These are phyloP conservation scores for Zygaena filipendulae DNA, from an alignment of 2,888 invertebrate genomes.

Conservation along the genomic window DNA sequence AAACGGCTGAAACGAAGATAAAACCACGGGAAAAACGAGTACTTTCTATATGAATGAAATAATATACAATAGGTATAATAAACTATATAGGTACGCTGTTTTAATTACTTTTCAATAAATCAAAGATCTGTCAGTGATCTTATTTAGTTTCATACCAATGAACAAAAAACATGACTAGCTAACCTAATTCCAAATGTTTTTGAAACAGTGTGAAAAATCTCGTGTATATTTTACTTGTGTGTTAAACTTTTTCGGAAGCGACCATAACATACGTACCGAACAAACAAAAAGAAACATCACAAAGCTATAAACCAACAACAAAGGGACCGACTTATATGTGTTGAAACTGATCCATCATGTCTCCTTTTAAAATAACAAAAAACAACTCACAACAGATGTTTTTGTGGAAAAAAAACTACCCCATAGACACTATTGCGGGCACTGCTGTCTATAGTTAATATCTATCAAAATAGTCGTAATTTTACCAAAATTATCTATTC, in stretches of 20 bases:
- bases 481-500: slow-evolving; percentile 48
- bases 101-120: no score
- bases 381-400: slow-evolving; percentile 66
- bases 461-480: slow-evolving; percentile 58
- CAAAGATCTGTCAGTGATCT: no score
- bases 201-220: no score
- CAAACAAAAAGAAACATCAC: slow-evolving; percentile 68
- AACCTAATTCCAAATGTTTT: no score
- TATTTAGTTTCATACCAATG: no score
- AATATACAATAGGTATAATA: no score
- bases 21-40: no score
- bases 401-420: slow-evolving; percentile 58
- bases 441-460: slow-evolving; percentile 44
- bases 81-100: no score
- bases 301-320: slow-evolving; percentile 63
- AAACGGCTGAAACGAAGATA: no score
- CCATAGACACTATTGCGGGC: slow-evolving; percentile 41
- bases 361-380: slow-evolving; percentile 66
- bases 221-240: no score
- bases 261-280: slow-evolving; percentile 55
- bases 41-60: no score
- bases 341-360: slow-evolving; percentile 70
- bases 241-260: slow-evolving; percentile 28
- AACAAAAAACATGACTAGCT: no score
- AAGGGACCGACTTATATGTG: slow-evolving; percentile 62